These are phyloP conservation scores for Zingel zingel DNA, from an alignment of 2,113 vertebrate species.

Conservation along the genomic window DNA sequence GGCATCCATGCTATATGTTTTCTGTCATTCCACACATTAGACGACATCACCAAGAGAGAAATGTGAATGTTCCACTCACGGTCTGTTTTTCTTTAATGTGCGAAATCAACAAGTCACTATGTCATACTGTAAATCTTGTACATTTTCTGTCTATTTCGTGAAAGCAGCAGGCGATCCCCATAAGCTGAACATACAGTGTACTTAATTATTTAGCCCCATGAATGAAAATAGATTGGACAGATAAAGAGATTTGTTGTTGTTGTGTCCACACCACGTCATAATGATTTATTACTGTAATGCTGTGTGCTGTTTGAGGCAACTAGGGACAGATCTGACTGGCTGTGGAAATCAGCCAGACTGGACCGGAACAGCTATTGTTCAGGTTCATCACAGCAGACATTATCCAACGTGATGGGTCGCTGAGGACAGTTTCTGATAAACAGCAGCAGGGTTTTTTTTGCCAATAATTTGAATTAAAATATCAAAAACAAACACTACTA, in stretches of 20 bases:
- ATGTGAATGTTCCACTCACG: not conserved
- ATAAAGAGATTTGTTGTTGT: not conserved
- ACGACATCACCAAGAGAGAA: not conserved
- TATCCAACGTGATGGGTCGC: conserved; percentile 28
- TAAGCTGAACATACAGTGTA: not conserved
- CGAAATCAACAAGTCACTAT: not conserved
- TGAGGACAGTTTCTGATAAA: not conserved
- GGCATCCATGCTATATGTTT: not conserved
- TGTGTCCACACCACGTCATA: not conserved
- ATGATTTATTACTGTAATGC: not conserved
- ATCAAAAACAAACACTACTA: not conserved
- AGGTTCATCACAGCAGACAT: conserved; percentile 21
- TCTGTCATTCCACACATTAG: not conserved
- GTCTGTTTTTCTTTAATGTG: not conserved
- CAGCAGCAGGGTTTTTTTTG: not conserved
- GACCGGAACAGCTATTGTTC: conserved; percentile 54
- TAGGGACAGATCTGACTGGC: conserved; percentile 1
- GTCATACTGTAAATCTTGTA: not conserved
- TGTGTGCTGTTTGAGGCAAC: not conserved
- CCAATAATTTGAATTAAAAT: not conserved
- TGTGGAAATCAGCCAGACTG: conserved; percentile 45
- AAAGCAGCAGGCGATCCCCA: not conserved
- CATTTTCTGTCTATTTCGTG: not conserved
- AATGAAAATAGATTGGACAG: not conserved
- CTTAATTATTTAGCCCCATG: not conserved